Conservation (phyloP, 2,888 invertebrate species). For the Dioctria linearis region DNA sequence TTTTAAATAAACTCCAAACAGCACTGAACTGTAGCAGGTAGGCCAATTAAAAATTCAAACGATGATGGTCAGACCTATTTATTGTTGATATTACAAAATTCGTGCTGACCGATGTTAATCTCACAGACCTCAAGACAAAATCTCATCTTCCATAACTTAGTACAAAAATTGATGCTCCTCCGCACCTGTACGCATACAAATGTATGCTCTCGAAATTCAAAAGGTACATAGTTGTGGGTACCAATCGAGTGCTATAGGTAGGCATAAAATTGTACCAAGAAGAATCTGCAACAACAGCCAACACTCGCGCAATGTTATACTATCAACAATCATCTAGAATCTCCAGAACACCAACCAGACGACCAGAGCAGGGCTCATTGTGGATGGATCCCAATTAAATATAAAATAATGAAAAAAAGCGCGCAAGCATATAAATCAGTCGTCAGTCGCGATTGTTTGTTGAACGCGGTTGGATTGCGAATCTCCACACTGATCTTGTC, state of each 20-base stretch:
- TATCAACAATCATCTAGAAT: too few relatives aligned
- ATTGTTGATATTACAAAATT: too few relatives aligned
- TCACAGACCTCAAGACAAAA: too few relatives aligned
- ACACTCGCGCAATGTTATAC: too few relatives aligned
- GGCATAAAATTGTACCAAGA: not conserved
- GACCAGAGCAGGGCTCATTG: constrained; percentile 17
- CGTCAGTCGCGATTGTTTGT: constrained; percentile 69
- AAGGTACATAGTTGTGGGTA: too few relatives aligned
- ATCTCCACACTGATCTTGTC: constrained; percentile 33
- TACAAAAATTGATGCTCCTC: constrained; percentile 6
- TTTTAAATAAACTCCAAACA: too few relatives aligned
- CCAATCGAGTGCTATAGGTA: too few relatives aligned
- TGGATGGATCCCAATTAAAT: constrained; percentile 35
- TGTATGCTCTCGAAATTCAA: too few relatives aligned
- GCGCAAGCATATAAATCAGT: constrained; percentile 56
- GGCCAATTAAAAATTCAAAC: too few relatives aligned
- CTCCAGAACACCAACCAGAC: constrained; percentile 27
- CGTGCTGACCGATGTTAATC: too few relatives aligned
- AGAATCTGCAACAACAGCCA: constrained; percentile 14
- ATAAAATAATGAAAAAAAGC: constrained; percentile 53
- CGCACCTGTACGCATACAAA: not conserved
- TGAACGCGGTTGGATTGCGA: constrained; percentile 66
- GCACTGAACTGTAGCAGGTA: too few relatives aligned
- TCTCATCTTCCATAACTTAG: not conserved
- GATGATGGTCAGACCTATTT: too few relatives aligned